A percentile compares a stretch with the other conserved stretches of the same genome.
phyloP scores from a whole-genome alignment of 2,888 invertebrate species.

The Phanerotoma sp. region DNA sequence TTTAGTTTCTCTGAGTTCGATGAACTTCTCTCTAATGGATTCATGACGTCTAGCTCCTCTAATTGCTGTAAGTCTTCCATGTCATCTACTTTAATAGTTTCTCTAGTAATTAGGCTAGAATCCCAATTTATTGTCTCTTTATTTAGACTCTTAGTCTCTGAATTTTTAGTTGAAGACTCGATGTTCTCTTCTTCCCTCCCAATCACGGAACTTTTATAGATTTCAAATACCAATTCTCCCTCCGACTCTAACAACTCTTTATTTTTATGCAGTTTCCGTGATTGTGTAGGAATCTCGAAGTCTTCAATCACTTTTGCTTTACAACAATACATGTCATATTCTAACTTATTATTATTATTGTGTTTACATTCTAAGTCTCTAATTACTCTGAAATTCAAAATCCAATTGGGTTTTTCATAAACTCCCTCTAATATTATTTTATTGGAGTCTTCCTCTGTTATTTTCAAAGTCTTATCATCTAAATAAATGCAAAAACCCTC shows the following conservation, averaged over 20 bases:
- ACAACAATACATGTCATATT: constrained; percentile 14
- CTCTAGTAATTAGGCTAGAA: constrained; percentile 1
- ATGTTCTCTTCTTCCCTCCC: constrained; percentile 14
- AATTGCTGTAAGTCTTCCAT: background rate
- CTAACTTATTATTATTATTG: too few species aligned
- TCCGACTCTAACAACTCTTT: constrained; percentile 8
- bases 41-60: background rate
- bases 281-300: constrained; percentile 18
- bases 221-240: constrained; percentile 10
- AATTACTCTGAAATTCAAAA: constrained; percentile 22
- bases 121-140: constrained; percentile 3
- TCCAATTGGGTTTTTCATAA: constrained; percentile 23
- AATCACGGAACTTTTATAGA: constrained; percentile 14
- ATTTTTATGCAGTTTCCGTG: constrained; percentile 8
- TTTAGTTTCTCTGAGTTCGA: background rate
- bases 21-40: background rate
- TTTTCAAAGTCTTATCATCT: constrained; percentile 22
- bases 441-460: constrained; percentile 16
- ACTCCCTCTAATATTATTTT: constrained; percentile 17
- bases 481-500: constrained; percentile 29
- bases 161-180: background rate
- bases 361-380: constrained; percentile 26
- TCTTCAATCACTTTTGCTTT: constrained; percentile 9
- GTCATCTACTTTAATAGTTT: constrained; percentile 9
- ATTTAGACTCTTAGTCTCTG: constrained; percentile 1